Evolutionary conservation across 2,113 vertebrate genomes (phyloP).

Genomic region (Cryptotis parvus): DNA sequence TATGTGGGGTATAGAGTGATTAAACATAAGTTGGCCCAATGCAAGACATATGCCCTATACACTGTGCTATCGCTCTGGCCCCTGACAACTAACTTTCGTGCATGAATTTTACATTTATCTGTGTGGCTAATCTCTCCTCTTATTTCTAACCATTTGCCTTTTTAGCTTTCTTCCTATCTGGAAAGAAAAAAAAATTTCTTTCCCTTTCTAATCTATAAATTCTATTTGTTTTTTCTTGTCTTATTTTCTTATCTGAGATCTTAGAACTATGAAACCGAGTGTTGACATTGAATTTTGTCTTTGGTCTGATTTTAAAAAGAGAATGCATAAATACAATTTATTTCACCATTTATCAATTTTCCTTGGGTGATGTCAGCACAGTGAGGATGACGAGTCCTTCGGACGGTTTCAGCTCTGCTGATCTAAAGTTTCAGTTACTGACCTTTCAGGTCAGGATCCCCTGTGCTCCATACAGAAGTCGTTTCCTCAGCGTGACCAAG

Average conservation of each 20-base stretch:
- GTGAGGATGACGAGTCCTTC: background rate
- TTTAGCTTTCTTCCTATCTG: background rate
- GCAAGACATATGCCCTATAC: background rate
- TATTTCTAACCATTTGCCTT: background rate
- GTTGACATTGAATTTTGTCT: background rate
- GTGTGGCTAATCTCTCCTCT: background rate
- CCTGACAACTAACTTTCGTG: background rate
- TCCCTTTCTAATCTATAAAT: background rate
- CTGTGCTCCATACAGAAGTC: background rate
- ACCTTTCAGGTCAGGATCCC: too few relatives aligned
- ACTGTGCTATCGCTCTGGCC: background rate
- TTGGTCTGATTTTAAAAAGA: background rate
- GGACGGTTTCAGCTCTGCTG: background rate
- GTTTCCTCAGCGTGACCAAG: background rate
- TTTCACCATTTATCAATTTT: background rate
- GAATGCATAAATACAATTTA: background rate
- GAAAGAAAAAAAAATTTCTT: background rate
- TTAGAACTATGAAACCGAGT: background rate
- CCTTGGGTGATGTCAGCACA: background rate
- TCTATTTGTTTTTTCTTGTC: background rate
- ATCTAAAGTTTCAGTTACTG: background rate
- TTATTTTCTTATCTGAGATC: constrained; percentile 2
- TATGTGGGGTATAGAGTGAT: background rate
- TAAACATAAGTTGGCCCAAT: background rate
- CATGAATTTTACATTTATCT: background rate